These are phyloP conservation scores for Australoheros facetus DNA, from an alignment of 2,797 vertebrate genomes.

Conservation along the genomic window DNA sequence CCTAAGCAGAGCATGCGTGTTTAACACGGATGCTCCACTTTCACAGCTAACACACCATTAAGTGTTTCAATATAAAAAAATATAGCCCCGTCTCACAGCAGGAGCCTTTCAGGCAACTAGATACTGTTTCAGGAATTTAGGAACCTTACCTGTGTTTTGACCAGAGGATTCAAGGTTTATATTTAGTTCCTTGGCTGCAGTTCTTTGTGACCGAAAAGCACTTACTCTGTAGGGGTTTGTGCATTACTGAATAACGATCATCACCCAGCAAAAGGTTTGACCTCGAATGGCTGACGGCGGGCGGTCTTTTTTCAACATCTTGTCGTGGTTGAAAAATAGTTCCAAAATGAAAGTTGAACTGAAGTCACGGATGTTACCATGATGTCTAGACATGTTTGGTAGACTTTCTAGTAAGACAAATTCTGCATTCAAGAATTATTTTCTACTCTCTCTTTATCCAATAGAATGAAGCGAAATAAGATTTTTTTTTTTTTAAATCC, in stretches of 20 bases:
- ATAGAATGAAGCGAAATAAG: background rate
- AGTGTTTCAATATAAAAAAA: background rate
- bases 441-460: background rate
- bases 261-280: no score
- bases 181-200: background rate
- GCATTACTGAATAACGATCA: background rate
- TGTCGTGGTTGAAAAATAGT: background rate
- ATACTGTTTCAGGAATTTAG: background rate
- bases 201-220: background rate
- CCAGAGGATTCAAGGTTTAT: background rate
- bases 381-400: no score
- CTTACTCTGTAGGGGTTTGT: background rate
- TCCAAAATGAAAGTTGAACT: background rate
- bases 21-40: background rate
- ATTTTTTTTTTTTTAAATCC: no score
- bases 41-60: background rate
- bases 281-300: background rate
- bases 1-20: background rate
- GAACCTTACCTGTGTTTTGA: background rate
- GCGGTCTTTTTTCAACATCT: accelerated
- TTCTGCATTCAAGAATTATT: background rate
- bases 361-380: background rate
- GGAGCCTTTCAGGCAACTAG: slow-evolving; percentile 6
- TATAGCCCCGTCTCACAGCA: background rate
- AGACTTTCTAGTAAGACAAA: no score